These are phyloP conservation scores for Sus cebifrons DNA, from an alignment of 2,797 vertebrate genomes.

Conservation along the genomic window DNA sequence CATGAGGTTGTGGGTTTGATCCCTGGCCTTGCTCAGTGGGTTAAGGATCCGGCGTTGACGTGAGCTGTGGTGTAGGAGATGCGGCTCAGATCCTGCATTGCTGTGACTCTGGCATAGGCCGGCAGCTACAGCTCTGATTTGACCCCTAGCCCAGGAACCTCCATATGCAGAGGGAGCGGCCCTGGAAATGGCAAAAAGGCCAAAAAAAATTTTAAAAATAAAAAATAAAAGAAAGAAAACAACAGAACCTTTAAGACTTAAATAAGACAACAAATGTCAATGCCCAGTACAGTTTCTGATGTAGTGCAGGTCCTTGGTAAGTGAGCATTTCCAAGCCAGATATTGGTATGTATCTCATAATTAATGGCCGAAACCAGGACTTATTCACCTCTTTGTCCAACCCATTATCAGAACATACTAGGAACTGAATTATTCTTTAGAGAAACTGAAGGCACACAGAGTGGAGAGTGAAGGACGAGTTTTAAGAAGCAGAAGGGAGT, in stretches of 20 bases:
- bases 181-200: too few relatives aligned
- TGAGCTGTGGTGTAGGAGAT: too few relatives aligned
- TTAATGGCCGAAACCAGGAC: not conserved
- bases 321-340: not conserved
- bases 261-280: not conserved
- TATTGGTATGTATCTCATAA: not conserved
- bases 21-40: too few relatives aligned
- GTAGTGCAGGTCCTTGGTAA: not conserved
- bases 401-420: not conserved
- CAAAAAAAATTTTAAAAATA: too few relatives aligned
- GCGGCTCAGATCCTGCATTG: too few relatives aligned
- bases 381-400: not conserved
- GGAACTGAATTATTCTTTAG: not conserved
- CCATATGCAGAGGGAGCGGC: too few relatives aligned
- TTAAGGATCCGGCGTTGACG: too few relatives aligned
- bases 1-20: too few relatives aligned
- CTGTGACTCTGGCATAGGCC: too few relatives aligned
- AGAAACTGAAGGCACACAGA: not conserved
- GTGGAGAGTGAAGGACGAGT: not conserved
- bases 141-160: too few relatives aligned
- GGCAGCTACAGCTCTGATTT: too few relatives aligned
- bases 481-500: not conserved
- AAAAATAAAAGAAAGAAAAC: not conserved
- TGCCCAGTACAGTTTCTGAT: not conserved
- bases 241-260: not conserved